A percentile compares a stretch with the other conserved stretches of the same genome.
Evolutionary conservation across 2,888 invertebrate genomes (phyloP).

Genomic region (Heliconius aoede): DNA sequence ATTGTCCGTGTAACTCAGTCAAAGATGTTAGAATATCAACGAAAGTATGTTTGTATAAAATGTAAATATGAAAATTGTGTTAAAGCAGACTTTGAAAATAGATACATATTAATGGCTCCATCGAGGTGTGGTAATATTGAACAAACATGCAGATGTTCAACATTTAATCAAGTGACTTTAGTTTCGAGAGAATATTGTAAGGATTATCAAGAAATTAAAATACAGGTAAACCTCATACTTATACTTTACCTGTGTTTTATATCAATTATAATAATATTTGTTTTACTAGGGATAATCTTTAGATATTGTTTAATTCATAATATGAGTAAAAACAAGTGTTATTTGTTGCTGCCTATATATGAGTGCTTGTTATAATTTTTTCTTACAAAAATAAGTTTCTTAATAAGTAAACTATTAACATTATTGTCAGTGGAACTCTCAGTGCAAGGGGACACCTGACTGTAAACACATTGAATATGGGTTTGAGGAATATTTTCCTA

Average conservation of each 20-base stretch:
- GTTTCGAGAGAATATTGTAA: constrained; percentile 86
- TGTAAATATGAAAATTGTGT: constrained; percentile 87
- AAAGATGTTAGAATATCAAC: constrained; percentile 90
- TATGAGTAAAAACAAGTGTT: background rate
- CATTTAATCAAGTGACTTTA: constrained; percentile 79
- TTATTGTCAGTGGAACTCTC: too few relatives aligned
- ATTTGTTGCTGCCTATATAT: background rate
- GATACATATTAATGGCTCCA: constrained; percentile 84
- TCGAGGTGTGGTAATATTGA: constrained; percentile 82
- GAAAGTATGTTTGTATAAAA: constrained; percentile 89
- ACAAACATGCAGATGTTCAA: constrained; percentile 80
- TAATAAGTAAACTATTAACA: too few relatives aligned
- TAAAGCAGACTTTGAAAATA: constrained; percentile 88
- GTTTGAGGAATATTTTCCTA: too few relatives aligned
- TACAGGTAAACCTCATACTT: constrained; percentile 82
- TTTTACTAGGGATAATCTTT: background rate
- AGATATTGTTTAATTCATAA: background rate
- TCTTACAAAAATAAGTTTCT: too few relatives aligned
- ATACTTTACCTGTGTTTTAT: background rate
- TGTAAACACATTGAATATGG: too few relatives aligned
- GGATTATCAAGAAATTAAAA: constrained; percentile 94
- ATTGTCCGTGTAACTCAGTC: constrained; percentile 89
- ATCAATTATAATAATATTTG: background rate
- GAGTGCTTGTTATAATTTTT: background rate
- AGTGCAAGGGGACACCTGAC: too few relatives aligned